phyloP scores from a whole-genome alignment of 2,797 vertebrate species.

The Aythya fuligula region DNA sequence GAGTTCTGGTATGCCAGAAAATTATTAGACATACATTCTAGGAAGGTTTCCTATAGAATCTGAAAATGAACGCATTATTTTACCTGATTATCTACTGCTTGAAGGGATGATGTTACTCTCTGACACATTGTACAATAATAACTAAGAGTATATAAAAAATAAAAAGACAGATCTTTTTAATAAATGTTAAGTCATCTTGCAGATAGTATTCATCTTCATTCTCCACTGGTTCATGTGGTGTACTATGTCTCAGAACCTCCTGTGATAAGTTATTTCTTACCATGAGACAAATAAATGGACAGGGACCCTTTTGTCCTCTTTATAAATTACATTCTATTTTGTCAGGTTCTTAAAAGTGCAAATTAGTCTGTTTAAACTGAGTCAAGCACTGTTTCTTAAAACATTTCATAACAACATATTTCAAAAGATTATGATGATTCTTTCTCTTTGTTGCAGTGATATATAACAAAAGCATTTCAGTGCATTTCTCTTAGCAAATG shows the following conservation, averaged over 20 bases:
- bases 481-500: neutral
- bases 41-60: neutral
- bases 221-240: neutral
- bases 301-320: neutral
- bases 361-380: neutral
- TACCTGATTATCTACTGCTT: neutral
- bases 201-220: neutral
- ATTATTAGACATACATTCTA: neutral
- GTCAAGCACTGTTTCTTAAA: neutral
- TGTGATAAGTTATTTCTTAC: neutral
- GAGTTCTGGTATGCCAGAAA: neutral
- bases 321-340: neutral
- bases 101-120: neutral
- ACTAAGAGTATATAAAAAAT: neutral
- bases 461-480: neutral
- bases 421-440: neutral
- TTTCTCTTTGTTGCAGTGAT: neutral
- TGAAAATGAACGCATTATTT: conserved; percentile 9
- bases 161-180: neutral
- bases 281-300: neutral
- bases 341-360: neutral
- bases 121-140: neutral
- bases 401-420: neutral
- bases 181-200: neutral
- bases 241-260: neutral